phyloP scores from a whole-genome alignment of 2,797 vertebrate species.

The Bucorvus abyssinicus region DNA sequence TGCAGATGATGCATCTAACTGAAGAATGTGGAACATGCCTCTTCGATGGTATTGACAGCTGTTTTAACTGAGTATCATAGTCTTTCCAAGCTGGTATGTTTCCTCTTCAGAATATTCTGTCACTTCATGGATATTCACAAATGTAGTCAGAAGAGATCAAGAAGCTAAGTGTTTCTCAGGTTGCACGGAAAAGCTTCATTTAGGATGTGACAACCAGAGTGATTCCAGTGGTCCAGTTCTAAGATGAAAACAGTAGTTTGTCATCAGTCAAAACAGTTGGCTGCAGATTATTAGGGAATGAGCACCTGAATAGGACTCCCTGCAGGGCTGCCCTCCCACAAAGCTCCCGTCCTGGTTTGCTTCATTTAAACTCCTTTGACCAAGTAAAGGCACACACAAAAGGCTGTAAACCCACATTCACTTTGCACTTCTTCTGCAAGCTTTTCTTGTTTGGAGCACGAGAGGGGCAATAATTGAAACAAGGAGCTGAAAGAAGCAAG shows the following conservation, averaged over 20 bases:
- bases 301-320: neutral
- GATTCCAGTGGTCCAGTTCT: neutral
- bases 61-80: neutral
- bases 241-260: neutral
- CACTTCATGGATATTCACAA: neutral
- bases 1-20: neutral
- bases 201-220: neutral
- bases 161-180: neutral
- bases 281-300: neutral
- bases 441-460: neutral
- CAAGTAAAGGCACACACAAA: neutral
- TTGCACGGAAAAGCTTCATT: neutral
- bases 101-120: neutral
- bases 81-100: neutral
- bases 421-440: neutral
- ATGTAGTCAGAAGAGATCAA: neutral
- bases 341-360: neutral
- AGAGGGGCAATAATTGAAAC: neutral
- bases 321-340: neutral
- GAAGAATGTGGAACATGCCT: neutral
- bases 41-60: neutral
- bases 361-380: neutral
- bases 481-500: neutral
- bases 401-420: neutral
- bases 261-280: neutral